Evolutionary conservation across 2,888 invertebrate genomes (phyloP).

Genomic region (Nomada fabriciana): DNA sequence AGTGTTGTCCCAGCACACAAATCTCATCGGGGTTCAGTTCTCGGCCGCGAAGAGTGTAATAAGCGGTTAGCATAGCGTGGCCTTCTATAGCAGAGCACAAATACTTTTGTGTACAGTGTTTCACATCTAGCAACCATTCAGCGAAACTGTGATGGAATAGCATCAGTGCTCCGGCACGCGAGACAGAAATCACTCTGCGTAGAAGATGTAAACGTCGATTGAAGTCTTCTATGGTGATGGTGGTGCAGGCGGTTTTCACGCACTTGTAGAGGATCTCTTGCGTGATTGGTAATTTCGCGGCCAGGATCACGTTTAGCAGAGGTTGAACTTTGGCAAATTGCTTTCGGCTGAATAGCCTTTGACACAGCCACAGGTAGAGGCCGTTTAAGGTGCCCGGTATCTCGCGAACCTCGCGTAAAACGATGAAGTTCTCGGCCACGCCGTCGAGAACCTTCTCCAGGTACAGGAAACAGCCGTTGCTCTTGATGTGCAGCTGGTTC

Average conservation of each 20-base stretch:
- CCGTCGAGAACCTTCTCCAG: constrained; percentile 95
- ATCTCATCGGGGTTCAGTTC: constrained; percentile 90
- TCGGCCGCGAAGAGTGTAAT: constrained; percentile 90
- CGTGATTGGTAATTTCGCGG: constrained; percentile 93
- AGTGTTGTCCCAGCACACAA: constrained; percentile 87
- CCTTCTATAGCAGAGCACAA: constrained; percentile 95
- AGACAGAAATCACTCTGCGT: constrained; percentile 88
- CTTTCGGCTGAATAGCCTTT: constrained; percentile 95
- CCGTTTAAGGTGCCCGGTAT: constrained; percentile 98
- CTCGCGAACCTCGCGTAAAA: constrained; percentile 94
- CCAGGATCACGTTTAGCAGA: constrained; percentile 93
- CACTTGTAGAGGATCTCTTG: constrained; percentile 93
- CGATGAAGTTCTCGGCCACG: constrained; percentile 96
- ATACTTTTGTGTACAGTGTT: constrained; percentile 98
- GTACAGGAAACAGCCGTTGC: constrained; percentile 95
- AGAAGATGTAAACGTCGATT: constrained; percentile 91
- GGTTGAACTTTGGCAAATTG: constrained; percentile 94
- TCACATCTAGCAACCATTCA: constrained; percentile 98
- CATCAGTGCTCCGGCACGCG: constrained; percentile 87
- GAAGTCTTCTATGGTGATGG: constrained; percentile 92
- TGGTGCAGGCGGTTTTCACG: constrained; percentile 91
- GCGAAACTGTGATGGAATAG: constrained; percentile 98
- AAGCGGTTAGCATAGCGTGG: constrained; percentile 94
- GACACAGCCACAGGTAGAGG: constrained; percentile 97
- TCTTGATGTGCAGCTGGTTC: constrained; percentile 97